Evolutionary conservation across 1,140 invertebrate species (phyloP), one percentile per base, ranked within the genome.

Genomic region (Riptortus pedestris): DNA sequence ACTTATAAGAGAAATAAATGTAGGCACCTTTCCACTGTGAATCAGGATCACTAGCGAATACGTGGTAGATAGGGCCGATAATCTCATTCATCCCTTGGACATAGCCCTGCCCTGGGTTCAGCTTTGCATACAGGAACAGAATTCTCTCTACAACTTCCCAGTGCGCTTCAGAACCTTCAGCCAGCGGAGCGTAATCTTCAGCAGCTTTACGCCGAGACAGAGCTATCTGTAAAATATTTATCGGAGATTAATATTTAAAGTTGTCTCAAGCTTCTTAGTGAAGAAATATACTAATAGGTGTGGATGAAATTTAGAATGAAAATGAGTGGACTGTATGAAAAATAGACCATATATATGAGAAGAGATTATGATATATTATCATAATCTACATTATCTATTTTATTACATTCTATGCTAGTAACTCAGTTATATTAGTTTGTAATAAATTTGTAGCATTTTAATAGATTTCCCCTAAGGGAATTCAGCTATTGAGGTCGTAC

Each of bases 81-180:
- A 99, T 96, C 78, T 99, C 96, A 80, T 99, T 98, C 96, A 99
- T 98, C 65, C 96, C 96, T 77, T 98, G 94, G 0, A 98, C 93
- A 77, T 98, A 99, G 2, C 92, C 87, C 74, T 97, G 92, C 0
- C 96, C 96, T 3, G 95, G 93, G 81, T 99, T 98, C 2, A 98
- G 80, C 77, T 98, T 98, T 0, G 94, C 93, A 76, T 98, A 99
- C 3, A 99, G 80, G 74, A 98, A 99, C 26, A 99, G 77, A 73
- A 99, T 93, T 68, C 96, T 79, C 74, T 98, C 93, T 0, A 98
- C 88, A 9, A 99, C 93, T 78, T 99, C 95, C 95, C 91, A 94
- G 71, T 95, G 91, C 1, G 90, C 90, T 74, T 95, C 91, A 66
- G 85, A 82, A 0, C 90, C 90, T 72, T 88, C 85, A 9, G 84